Evolutionary conservation across 2,797 vertebrate genomes (phyloP).

Genomic region (Moxostoma hubbsi): DNA sequence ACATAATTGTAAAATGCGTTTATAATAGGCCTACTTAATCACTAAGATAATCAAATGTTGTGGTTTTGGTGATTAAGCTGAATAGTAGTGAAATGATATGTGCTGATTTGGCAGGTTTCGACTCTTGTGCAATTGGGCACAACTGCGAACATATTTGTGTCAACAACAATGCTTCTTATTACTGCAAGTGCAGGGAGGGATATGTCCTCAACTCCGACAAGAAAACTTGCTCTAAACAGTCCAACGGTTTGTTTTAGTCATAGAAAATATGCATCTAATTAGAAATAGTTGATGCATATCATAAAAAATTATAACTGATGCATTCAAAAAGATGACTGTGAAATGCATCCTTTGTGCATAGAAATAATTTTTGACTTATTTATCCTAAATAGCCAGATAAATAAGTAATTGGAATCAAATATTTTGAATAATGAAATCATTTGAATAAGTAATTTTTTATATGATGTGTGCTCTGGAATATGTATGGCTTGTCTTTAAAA

Average conservation of each 20-base stretch:
- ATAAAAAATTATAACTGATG: not conserved
- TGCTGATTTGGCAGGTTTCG: conserved; percentile 70
- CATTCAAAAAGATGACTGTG: not conserved
- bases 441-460: too few species aligned
- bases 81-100: conserved; percentile 7
- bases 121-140: conserved; percentile 76
- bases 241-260: conserved; percentile 71
- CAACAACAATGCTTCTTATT: conserved; percentile 71
- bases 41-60: not conserved
- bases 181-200: conserved; percentile 82
- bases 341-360: conserved; percentile 6
- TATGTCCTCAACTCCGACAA: conserved; percentile 81
- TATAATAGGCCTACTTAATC: not conserved
- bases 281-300: conserved; percentile 25
- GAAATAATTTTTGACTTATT: not conserved
- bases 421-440: too few species aligned
- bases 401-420: too few species aligned
- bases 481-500: not conserved
- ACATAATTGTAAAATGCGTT: too few species aligned
- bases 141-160: conserved; percentile 86
- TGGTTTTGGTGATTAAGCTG: conserved; percentile 23
- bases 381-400: too few species aligned
- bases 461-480: not conserved
- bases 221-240: conserved; percentile 79
- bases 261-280: not conserved